Evolutionary conservation across 2,113 vertebrate species (phyloP).

Genomic region (Salvator merianae): DNA sequence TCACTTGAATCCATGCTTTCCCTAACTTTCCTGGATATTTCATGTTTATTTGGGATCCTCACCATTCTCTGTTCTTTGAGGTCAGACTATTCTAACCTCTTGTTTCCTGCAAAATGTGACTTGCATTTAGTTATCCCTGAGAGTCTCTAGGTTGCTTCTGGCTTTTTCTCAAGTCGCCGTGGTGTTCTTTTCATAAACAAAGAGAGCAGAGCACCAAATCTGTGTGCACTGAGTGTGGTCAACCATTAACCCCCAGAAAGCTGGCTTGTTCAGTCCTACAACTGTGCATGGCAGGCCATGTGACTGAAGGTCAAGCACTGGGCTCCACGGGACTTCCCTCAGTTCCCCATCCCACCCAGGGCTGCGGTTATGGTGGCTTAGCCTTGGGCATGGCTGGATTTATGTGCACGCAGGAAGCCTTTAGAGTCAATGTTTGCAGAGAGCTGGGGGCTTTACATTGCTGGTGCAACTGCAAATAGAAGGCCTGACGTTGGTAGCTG

Average conservation of each 20-base stretch:
- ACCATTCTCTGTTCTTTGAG: background rate
- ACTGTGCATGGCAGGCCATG: background rate
- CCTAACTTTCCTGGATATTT: background rate
- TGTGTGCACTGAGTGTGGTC: background rate
- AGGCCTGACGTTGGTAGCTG: background rate
- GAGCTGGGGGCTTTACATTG: background rate
- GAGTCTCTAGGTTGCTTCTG: background rate
- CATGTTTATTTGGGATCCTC: background rate
- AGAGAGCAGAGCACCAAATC: background rate
- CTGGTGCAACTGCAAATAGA: background rate
- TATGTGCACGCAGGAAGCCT: no score
- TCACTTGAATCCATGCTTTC: no score
- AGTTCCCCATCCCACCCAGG: background rate
- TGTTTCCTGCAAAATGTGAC: background rate
- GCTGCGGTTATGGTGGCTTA: background rate
- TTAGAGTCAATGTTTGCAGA: conserved; percentile 22
- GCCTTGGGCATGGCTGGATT: background rate
- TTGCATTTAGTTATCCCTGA: background rate
- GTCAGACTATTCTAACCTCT: no score
- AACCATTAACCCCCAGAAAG: background rate
- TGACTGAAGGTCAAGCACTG: background rate
- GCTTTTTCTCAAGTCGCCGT: background rate
- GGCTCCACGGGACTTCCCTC: background rate
- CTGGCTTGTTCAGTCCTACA: background rate
- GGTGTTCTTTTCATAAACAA: background rate